A percentile compares a stretch with the other conserved stretches of the same genome.
These are phyloP conservation scores for Epinotia demarniana DNA, from an alignment of 2,888 invertebrate species.

Conservation along the genomic window DNA sequence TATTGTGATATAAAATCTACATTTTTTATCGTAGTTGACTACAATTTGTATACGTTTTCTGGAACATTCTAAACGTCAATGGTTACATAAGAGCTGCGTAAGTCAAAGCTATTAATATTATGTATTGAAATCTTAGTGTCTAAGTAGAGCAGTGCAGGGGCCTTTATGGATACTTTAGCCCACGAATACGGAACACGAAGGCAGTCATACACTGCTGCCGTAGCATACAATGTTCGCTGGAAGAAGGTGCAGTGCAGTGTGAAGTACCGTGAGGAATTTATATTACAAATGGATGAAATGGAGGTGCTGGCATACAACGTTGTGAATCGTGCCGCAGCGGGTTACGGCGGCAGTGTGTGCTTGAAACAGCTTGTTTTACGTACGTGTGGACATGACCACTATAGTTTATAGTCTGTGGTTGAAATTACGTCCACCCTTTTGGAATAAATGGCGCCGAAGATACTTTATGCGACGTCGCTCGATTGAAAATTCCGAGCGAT, in stretches of 20 bases:
- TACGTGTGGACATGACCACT: not conserved
- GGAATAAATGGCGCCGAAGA: constrained; percentile 41
- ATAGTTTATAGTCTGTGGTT: constrained; percentile 12
- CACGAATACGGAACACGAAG: too few relatives aligned
- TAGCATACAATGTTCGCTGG: too few relatives aligned
- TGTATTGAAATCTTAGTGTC: not conserved
- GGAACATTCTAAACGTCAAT: not conserved
- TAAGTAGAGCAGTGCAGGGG: not conserved
- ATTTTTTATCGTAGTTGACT: not conserved
- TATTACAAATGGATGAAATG: too few relatives aligned
- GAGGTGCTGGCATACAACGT: too few relatives aligned
- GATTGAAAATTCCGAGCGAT: constrained; percentile 35
- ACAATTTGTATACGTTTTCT: not conserved
- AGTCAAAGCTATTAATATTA: not conserved
- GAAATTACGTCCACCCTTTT: constrained; percentile 35
- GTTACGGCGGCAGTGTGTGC: too few relatives aligned
- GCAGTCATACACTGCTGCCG: too few relatives aligned
- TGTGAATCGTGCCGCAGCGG: too few relatives aligned
- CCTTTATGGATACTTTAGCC: too few relatives aligned
- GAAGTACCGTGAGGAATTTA: too few relatives aligned
- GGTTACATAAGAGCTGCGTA: not conserved
- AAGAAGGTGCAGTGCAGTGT: too few relatives aligned
- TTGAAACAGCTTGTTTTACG: not conserved
- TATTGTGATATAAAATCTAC: not conserved
- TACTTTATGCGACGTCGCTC: constrained; percentile 40